Conservation (phyloP, 2,888 invertebrate species). For the Agrilus mali region DNA sequence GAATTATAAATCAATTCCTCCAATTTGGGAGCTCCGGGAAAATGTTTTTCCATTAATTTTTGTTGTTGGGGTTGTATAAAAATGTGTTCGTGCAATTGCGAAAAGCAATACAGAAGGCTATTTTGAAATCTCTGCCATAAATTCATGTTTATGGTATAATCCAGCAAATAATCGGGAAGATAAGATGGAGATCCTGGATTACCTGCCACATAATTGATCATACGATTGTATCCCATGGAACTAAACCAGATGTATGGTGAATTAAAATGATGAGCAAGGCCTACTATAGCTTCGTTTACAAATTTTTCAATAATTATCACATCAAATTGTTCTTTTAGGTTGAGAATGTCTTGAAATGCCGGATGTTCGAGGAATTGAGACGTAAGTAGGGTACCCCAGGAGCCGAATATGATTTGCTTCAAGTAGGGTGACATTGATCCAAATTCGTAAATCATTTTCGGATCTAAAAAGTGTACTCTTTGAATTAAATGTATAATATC, state of each 20-base stretch:
- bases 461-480: too few species aligned
- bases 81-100: conserved; percentile 6
- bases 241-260: conserved; percentile 23
- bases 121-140: conserved; percentile 9
- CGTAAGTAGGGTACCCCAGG: conserved; percentile 12
- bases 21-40: conserved; percentile 12
- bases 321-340: conserved; percentile 23
- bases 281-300: conserved; percentile 32
- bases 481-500: too few species aligned
- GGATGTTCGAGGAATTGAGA: conserved; percentile 14
- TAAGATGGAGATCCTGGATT: conserved; percentile 34
- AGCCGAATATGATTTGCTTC: too few species aligned
- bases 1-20: conserved; percentile 19
- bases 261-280: conserved; percentile 23
- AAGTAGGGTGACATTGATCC: too few species aligned
- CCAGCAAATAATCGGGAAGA: conserved; percentile 30
- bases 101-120: background rate
- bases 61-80: conserved; percentile 9
- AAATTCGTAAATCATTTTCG: too few species aligned
- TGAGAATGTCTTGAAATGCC: conserved; percentile 10
- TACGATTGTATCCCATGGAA: conserved; percentile 27
- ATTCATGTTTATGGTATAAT: background rate
- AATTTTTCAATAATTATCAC: conserved; percentile 30
- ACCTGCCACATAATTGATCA: conserved; percentile 35
- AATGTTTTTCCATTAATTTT: conserved; percentile 11